A percentile compares a stretch with the other conserved stretches of the same genome.
These are phyloP conservation scores for Thryonomys swinderianus DNA, from an alignment of 2,113 vertebrate genomes.

Conservation along the genomic window DNA sequence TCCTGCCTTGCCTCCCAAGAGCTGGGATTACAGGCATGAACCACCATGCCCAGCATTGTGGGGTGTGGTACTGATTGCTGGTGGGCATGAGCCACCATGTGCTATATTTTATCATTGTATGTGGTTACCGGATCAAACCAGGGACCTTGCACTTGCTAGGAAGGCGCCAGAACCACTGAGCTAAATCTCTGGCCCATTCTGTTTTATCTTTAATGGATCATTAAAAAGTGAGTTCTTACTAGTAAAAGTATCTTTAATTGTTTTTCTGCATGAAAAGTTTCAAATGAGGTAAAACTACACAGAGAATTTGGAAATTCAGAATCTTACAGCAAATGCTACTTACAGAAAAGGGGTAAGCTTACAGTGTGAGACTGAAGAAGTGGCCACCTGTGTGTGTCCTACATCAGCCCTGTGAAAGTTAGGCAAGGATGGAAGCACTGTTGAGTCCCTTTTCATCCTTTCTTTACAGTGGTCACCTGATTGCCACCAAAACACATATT, in stretches of 20 bases:
- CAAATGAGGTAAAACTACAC: neutral
- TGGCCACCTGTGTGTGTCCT: neutral
- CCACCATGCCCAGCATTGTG: too few species aligned
- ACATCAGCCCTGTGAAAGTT: neutral
- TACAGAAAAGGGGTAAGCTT: neutral
- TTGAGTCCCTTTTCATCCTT: fast-evolving
- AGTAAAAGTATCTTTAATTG: neutral
- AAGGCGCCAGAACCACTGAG: too few species aligned
- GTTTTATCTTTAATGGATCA: neutral
- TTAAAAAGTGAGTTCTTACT: neutral
- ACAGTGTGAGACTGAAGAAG: too few species aligned
- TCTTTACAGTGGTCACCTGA: neutral
- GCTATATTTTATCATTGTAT: too few species aligned
- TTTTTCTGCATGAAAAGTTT: neutral
- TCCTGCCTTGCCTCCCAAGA: too few species aligned
- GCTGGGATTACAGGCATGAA: too few species aligned
- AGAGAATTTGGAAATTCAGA: neutral
- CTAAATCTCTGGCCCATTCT: too few species aligned
- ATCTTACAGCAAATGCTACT: neutral
- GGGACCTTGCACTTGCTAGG: too few species aligned
- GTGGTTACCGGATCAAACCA: too few species aligned
- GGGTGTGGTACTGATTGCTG: too few species aligned
- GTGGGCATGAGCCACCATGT: too few species aligned
- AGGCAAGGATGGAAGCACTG: neutral
- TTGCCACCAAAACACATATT: neutral